Evolutionary conservation across 2,113 vertebrate genomes (phyloP), one percentile per base, ranked within the genome.

Genomic region (Tenebrosternarchus preto): DNA sequence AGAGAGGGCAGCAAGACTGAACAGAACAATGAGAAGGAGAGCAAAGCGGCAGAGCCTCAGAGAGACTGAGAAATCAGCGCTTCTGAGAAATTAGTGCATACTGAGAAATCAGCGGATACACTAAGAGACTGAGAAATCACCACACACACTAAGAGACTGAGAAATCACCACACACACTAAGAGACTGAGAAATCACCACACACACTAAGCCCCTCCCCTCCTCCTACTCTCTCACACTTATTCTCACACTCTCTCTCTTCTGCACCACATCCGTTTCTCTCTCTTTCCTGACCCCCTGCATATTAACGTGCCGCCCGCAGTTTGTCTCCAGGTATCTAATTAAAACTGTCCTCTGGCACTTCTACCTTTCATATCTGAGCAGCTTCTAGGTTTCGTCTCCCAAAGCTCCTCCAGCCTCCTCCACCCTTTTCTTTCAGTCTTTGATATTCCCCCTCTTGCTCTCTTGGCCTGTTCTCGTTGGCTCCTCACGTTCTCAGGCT

Each of bases 261-360:
- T n/a, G 36, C 67, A 64, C 79, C 74, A 86, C 79, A 76, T 68
- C 17, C n/a, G 55, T 29, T n/a, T 39, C 73, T 50, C 39, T 68
- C 68, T 77, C 68, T 77, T 77, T 78, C 86, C 72, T 84, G 78
- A 89, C 81, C 89, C 85, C 86, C 85, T 89, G 89, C 89, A 92
- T 91, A 90, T 90, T 91, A 90, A 91, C 90, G 87, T 78, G 76
- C 84, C 64, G 88, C 90, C 89, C 86, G 88, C 84, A 87, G 89
- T 55, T 91, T 90, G 89, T 91, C 91, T 93, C 92, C 87, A 91
- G 90, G 88, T 90, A 88, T 90, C 91, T 91, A 91, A 92, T 93
- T 93, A 93, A 93, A 91, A 86, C 63, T 83, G 80, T 87, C 84
- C 84, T 86, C 87, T 88, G 82, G 85, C 76, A 83, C 81, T 50